Evolutionary conservation across 2,113 vertebrate species (phyloP).

Genomic region (Ptilorrhoa leucosticta): DNA sequence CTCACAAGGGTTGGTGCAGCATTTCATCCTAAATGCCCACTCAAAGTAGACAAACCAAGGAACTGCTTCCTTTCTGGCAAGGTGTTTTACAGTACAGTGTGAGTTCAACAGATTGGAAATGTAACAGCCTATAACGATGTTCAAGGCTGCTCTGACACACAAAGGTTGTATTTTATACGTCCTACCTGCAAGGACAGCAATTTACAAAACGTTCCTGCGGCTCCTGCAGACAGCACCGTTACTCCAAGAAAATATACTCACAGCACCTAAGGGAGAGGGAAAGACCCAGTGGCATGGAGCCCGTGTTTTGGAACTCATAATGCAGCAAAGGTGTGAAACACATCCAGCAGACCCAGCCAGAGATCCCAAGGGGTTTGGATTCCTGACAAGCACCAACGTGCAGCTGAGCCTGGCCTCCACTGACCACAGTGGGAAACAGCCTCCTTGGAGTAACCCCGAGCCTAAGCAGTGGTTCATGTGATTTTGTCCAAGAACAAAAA

Average conservation of each 20-base stretch:
- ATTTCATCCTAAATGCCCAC: neutral
- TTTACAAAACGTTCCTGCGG: neutral
- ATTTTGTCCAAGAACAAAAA: neutral
- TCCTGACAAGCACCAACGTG: neutral
- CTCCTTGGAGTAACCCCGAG: neutral
- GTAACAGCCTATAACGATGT: neutral
- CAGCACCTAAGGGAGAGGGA: neutral
- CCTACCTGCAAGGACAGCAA: neutral
- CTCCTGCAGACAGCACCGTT: neutral
- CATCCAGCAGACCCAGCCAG: rapidly evolving
- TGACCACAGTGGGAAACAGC: neutral
- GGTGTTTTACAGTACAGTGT: neutral
- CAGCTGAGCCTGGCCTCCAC: neutral
- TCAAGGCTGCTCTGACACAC: neutral
- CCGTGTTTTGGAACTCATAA: neutral
- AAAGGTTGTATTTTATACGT: neutral
- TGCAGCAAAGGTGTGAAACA: neutral
- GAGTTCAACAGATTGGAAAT: neutral
- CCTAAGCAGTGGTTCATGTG: neutral
- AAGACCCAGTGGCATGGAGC: neutral
- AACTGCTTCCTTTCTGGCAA: neutral
- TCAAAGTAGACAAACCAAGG: neutral
- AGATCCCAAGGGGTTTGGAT: neutral
- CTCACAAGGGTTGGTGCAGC: neutral
- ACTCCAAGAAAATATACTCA: neutral